These are phyloP conservation scores for Bradysia coprophila DNA, from an alignment of 1,140 invertebrate species.

Conservation along the genomic window DNA sequence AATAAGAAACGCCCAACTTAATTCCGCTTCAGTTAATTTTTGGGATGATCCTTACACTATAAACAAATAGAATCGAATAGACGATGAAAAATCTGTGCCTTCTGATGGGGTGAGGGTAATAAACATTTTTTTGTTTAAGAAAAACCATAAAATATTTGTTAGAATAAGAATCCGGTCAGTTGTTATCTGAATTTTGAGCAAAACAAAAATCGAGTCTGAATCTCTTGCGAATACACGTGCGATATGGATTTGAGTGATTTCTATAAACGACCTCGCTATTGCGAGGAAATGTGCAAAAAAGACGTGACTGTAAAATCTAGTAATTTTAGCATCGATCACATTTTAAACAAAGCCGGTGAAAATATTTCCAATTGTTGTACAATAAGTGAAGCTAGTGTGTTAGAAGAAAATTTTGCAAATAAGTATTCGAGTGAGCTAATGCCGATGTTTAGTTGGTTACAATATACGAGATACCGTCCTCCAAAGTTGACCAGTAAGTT, in stretches of 20 bases:
- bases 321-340: constrained; percentile 31
- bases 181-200: no score
- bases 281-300: not conserved
- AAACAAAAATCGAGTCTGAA: no score
- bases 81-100: no score
- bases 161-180: no score
- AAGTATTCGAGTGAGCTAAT: no score
- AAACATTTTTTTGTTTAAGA: no score
- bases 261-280: no score
- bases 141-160: no score
- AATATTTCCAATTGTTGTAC: constrained; percentile 2
- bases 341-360: constrained; percentile 27
- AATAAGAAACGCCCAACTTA: not conserved
- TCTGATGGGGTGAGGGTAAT: no score
- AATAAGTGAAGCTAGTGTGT: not conserved
- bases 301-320: constrained; percentile 8
- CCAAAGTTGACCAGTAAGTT: constrained; percentile 47
- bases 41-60: constrained; percentile 1
- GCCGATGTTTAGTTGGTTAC: constrained; percentile 36
- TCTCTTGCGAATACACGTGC: no score
- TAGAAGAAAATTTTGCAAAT: not conserved
- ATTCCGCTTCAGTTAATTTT: not conserved
- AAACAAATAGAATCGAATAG: no score
- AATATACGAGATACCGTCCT: constrained; percentile 52
- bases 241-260: no score